Base-by-base conservation (phyloP, 2,113 vertebrate genomes). In the Caloenas nicobarica region DNA sequence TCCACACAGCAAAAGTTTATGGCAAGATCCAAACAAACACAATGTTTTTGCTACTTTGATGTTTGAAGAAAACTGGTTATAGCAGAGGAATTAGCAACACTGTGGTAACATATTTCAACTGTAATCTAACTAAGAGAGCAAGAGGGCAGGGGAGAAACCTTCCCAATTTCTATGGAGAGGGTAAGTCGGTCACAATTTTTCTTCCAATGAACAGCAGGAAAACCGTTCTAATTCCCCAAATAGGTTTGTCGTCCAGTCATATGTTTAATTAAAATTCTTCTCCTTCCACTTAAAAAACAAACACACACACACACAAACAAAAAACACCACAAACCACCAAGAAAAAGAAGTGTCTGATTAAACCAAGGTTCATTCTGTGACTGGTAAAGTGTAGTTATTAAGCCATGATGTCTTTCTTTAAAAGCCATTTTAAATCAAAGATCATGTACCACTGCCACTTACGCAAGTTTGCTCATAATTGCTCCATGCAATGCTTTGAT, bases 341-440 rank as follows among this genome's bases (percentile, higher is more conserved):
- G 62, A 61, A 42, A 1, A 50, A 50, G 21, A 78, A 71, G 56
- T 0, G 1, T 2, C 31, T 87, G 65, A 93, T 97, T 96, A 97
- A 96, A 91, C 64, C 80, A 60, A 86, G 73, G 33, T 73, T 92
- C 91, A 33, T 79, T 92, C 93, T 93, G 54, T 89, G 85, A 74
- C 82, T 94, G 58, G 42, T 82, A 93, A 96, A 93, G 68, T 33
- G 40, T 15, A 91, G 87, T 97, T 97, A 97, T 96, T 95, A 97
- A 97, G 95, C 96, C 93, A 97, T 95, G 90, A 98, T 97, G 95
- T 97, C 97, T 97, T 95, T 97, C 96, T 98, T 97, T 94, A 94
- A 94, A 95, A 57, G 15, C 86, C 97, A 93, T 97, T 96, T 96
- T 90, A 90, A 96, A 94, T 95, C 94, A 88, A 97, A 90, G 89